phyloP scores from a whole-genome alignment of 2,113 vertebrate species.

The Thermophis baileyi region DNA sequence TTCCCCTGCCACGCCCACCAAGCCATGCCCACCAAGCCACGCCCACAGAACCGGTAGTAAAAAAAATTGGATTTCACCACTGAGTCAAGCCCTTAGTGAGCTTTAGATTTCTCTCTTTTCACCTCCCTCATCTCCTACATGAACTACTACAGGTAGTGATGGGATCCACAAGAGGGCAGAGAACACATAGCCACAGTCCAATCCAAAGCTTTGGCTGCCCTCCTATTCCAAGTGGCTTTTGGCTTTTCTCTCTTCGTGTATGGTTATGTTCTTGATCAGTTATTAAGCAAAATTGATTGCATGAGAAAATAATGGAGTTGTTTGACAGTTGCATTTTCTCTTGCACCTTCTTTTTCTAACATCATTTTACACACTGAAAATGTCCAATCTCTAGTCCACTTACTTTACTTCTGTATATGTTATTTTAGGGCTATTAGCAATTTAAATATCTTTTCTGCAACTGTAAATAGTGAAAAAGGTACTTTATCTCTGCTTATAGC shows the following conservation, averaged over 20 bases:
- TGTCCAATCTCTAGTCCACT: background rate
- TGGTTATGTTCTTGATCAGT: background rate
- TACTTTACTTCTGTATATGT: background rate
- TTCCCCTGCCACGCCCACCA: too few species aligned
- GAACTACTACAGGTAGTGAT: background rate
- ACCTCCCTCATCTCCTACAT: background rate
- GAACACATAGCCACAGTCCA: background rate
- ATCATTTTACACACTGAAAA: background rate
- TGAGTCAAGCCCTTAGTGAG: too few species aligned
- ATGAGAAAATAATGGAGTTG: background rate
- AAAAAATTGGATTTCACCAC: too few species aligned
- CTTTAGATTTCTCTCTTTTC: background rate
- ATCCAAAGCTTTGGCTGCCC: background rate
- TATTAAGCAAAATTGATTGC: background rate
- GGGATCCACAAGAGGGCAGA: background rate
- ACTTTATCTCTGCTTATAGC: background rate
- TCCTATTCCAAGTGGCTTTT: background rate
- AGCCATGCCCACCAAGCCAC: too few species aligned
- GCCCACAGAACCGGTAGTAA: too few species aligned
- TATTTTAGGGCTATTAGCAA: background rate
- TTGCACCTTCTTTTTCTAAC: background rate
- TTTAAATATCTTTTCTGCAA: background rate
- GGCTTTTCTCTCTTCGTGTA: background rate
- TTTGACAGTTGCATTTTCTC: background rate
- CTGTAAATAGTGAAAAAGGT: background rate